These are phyloP conservation scores for Tridacna gigas DNA, from an alignment of 2,888 invertebrate species.

Conservation along the genomic window DNA sequence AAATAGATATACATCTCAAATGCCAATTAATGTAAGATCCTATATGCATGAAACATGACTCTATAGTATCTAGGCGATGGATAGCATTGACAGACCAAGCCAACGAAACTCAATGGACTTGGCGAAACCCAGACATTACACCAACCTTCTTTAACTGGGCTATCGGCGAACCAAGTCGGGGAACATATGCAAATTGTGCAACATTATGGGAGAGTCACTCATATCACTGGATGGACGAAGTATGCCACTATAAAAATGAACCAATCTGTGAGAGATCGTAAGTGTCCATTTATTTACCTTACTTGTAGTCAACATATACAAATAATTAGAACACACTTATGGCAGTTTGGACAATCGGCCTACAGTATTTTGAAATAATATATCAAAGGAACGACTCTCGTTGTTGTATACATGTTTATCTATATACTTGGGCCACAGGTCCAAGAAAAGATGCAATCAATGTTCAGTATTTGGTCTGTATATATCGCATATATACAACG, in stretches of 20 bases:
- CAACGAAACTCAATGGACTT: neutral
- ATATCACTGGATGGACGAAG: neutral
- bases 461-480: too few relatives aligned
- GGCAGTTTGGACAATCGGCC: too few relatives aligned
- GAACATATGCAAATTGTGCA: neutral
- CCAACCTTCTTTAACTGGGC: neutral
- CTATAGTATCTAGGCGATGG: neutral
- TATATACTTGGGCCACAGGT: too few relatives aligned
- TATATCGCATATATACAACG: too few relatives aligned
- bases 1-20: too few relatives aligned
- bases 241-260: neutral
- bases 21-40: too few relatives aligned
- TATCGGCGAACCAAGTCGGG: neutral
- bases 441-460: too few relatives aligned
- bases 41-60: neutral
- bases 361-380: too few relatives aligned
- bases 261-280: neutral
- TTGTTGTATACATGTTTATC: too few relatives aligned
- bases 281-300: neutral
- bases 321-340: too few relatives aligned
- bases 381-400: too few relatives aligned
- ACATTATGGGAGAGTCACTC: neutral
- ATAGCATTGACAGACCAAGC: neutral
- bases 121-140: neutral
- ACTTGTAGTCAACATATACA: too few relatives aligned